Base-by-base conservation (phyloP, 2,797 vertebrate species). In the Danio aesculapii region DNA sequence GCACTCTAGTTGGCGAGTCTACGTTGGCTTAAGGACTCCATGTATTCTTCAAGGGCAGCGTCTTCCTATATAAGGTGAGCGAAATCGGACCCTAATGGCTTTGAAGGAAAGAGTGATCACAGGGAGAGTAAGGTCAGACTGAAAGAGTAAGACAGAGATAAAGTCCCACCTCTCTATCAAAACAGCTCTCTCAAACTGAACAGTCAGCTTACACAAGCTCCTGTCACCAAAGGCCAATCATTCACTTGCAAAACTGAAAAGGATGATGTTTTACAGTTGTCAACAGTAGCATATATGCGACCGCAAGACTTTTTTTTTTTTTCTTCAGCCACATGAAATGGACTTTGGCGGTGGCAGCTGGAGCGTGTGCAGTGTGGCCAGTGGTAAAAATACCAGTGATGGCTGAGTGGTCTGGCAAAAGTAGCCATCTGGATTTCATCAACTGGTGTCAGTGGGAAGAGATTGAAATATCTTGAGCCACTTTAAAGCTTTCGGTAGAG, bases 41-140 rank as follows among this genome's bases (percentile, higher is more conserved):
- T 66, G 75, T 84, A 75, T 85, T 84, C 49, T 84, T 84, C 83
- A 87, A 89, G 85, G 85, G 52, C 85, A 84, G 58, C 39, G 47
- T 78, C 77, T 84, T 84, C 68, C 77, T 81, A 84, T 88, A 80
- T 83, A 85, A 88, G 74, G 83, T 84, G 77, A 86, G 79, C 81
- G 86, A 87, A 87, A 87, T 71, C 79, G n/a, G 81, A 86, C 79
- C 85, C 84, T 86, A 87, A 89, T 86, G 79, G 78, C 77, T 85
- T 85, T 77, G 75, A 81, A 79, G 70, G 81, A 84, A 83, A 81
- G 76, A 81, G 80, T 64, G 68, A 81, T 71, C 69, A 70, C 69
- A 12, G 73, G 47, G 72, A 85, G 62, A 77, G 79, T 82, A 81
- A 85, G 82, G 79, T 84, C 77, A 84, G 79, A 81, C 79, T 58